Evolutionary conservation across 2,113 vertebrate species (phyloP), one percentile per base, ranked within the genome.

Genomic region (Sebastes fasciatus): DNA sequence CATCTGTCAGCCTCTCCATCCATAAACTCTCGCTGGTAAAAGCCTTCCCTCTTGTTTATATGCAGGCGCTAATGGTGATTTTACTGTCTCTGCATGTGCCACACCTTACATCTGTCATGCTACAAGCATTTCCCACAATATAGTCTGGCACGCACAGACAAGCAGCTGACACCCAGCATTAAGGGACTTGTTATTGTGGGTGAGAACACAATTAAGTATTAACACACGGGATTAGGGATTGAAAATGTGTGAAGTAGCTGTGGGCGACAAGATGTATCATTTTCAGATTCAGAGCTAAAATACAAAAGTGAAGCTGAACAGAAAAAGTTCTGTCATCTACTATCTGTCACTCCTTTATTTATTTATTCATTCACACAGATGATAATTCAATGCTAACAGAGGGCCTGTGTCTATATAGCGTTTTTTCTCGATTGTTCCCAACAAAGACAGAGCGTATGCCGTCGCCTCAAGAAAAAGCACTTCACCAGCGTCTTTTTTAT

Each of bases 71-170:
- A 86, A 86, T 90, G 69, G 86, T 67, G 76, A 90, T 86, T 89
- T 89, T 72, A 89, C 55, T 62, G 86, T 90, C 83, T 90, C 83
- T 89, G 61, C 46, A 13, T 42, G 62, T 76, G 85, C 86, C 89
- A 88, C 91, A 85, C 88, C 91, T 91, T 55, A 49, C 79, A 89
- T 92, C 83, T 88, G 86, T 92, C 89, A 87, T 61, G 83, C 83
- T 65, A 70, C 79, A 83, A 90, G 48, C 61, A 68, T 85, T 88
- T 34, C 34, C 34, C 85, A 86, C 83, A 77, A 88, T 76, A 2
- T 73, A 23, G 72, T 83, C 74, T 86, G 74, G 68, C 85, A 82
- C 5, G 74, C 78, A 87, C 66, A 87, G 77, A 74, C 87, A 78
- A 82, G 87, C 68, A 70, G 67, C 79, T 81, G 85, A 87, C 82